Percentiles rank a stretch among this genome's conserved stretches.
phyloP scores from a whole-genome alignment of 1,140 invertebrate genomes.

The Drosophila mauritiana region DNA sequence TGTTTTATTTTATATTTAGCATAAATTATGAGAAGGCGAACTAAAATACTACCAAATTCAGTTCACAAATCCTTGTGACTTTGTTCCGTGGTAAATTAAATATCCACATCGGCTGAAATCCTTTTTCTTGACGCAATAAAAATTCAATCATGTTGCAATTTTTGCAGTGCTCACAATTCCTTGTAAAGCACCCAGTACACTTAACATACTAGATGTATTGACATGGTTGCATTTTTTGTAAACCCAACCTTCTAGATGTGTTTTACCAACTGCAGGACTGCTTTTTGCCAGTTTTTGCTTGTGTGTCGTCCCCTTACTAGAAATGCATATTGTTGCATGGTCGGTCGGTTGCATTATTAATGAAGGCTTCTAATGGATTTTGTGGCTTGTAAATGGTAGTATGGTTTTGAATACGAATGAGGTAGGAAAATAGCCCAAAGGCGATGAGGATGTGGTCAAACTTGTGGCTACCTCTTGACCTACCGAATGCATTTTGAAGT shows the following conservation, averaged over 20 bases:
- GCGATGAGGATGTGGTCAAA: slow-evolving; percentile 12
- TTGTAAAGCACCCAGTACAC: slow-evolving; percentile 18
- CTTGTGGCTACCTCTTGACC: neutral
- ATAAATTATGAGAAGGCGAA: too few species aligned
- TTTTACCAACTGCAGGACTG: slow-evolving; percentile 15
- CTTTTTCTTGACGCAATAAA: slow-evolving; percentile 17
- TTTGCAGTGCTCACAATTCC: slow-evolving; percentile 22
- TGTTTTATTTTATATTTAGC: too few species aligned
- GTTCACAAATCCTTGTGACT: neutral
- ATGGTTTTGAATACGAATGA: slow-evolving; percentile 16
- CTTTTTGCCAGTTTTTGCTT: slow-evolving; percentile 11
- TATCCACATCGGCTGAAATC: neutral
- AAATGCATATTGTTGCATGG: slow-evolving; percentile 44
- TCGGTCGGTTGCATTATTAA: slow-evolving; percentile 58
- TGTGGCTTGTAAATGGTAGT: slow-evolving; percentile 50
- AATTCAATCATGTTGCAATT: slow-evolving; percentile 52
- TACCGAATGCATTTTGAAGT: neutral
- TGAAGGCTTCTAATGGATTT: slow-evolving; percentile 53
- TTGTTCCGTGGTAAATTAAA: neutral
- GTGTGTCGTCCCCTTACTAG: slow-evolving; percentile 22
- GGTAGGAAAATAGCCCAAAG: neutral
- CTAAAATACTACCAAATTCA: neutral
- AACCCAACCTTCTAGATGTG: slow-evolving; percentile 18
- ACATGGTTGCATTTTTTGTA: slow-evolving; percentile 49
- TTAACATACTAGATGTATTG: slow-evolving; percentile 40